These are phyloP conservation scores for Choloepus hoffmanni DNA, from an alignment of 2,113 vertebrate genomes.

Conservation along the genomic window DNA sequence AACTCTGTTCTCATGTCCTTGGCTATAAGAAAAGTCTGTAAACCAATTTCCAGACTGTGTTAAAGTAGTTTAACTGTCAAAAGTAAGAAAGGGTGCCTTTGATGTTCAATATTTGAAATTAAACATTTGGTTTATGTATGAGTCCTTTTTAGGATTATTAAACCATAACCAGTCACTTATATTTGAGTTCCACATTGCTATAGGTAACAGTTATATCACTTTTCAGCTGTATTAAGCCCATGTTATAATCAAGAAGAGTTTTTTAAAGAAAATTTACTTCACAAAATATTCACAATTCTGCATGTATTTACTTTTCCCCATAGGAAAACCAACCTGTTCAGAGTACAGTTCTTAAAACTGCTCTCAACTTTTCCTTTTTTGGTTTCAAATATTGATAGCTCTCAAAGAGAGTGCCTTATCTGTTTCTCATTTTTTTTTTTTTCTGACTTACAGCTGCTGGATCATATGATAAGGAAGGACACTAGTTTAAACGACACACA, in stretches of 20 bases:
- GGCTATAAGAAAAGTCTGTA: slow-evolving; percentile 67
- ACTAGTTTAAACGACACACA: not conserved
- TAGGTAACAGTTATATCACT: slow-evolving; percentile 36
- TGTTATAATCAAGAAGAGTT: slow-evolving; percentile 25
- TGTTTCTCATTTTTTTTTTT: not conserved
- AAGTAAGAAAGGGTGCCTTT: slow-evolving; percentile 57
- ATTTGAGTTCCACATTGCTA: not conserved
- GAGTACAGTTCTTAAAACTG: not conserved
- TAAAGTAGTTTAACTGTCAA: slow-evolving; percentile 72
- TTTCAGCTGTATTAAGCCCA: slow-evolving; percentile 51
- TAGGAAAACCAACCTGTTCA: slow-evolving; percentile 26
- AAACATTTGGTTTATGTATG: slow-evolving; percentile 71
- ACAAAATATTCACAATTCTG: not conserved
- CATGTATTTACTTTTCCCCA: not conserved
- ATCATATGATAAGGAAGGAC: not conserved
- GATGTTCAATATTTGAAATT: slow-evolving; percentile 75
- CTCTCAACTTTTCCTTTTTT: not conserved
- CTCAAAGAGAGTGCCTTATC: not conserved
- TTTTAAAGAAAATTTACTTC: slow-evolving; percentile 16
- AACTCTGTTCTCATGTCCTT: slow-evolving; percentile 61
- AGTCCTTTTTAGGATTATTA: slow-evolving; percentile 66
- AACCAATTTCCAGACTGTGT: slow-evolving; percentile 76
- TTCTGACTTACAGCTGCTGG: not conserved
- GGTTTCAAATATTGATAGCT: not conserved
- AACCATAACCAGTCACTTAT: slow-evolving; percentile 49